These are phyloP conservation scores for Lepidurus packardi DNA, from an alignment of 1,140 invertebrate species.

Conservation along the genomic window DNA sequence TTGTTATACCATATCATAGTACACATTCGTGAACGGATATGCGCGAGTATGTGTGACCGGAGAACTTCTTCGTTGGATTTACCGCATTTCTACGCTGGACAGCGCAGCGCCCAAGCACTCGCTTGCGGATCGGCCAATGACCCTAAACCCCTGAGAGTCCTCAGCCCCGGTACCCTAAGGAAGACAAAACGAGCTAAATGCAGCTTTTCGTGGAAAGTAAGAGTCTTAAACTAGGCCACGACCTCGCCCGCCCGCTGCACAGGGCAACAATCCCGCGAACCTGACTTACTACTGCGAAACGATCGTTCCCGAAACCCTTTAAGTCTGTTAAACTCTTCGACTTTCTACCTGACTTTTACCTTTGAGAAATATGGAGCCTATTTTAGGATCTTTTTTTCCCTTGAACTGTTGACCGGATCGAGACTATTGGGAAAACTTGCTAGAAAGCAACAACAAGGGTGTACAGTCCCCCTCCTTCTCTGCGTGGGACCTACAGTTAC, in stretches of 20 bases:
- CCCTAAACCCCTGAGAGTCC: not conserved
- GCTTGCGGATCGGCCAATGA: not conserved
- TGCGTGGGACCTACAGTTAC: not conserved
- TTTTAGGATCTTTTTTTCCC: not conserved
- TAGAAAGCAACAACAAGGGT: not conserved
- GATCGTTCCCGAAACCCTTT: constrained; percentile 1
- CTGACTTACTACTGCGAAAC: not conserved
- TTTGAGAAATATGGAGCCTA: not conserved
- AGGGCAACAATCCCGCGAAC: constrained; percentile 2
- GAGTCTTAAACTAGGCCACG: not conserved
- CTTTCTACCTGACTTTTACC: not conserved
- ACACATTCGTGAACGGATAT: constrained; percentile 21
- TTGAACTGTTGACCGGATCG: not conserved
- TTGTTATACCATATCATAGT: not conserved
- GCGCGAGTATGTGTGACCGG: not conserved
- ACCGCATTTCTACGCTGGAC: not conserved
- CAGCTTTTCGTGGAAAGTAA: constrained; percentile 17
- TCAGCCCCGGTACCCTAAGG: not conserved
- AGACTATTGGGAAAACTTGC: not conserved
- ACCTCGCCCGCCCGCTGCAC: not conserved
- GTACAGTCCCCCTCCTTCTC: not conserved
- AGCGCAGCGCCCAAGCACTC: not conserved
- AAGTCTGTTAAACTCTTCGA: not conserved
- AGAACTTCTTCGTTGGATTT: not conserved
- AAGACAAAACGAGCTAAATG: not conserved